Evolutionary conservation across 2,113 vertebrate genomes (phyloP).

Genomic region (Lampris incognitus): DNA sequence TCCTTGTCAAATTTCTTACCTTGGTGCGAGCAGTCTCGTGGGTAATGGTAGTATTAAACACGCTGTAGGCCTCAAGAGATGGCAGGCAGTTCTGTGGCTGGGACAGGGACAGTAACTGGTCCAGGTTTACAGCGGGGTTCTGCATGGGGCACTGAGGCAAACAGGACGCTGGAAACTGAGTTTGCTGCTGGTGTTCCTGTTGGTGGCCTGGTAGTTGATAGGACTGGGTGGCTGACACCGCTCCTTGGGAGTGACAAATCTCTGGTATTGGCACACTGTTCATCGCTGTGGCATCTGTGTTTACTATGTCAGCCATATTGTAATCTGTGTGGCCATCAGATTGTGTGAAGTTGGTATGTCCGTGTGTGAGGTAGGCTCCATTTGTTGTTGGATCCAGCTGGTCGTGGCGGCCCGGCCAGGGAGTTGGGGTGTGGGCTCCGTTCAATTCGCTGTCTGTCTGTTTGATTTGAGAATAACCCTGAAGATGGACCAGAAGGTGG

Average conservation of each 20-base stretch:
- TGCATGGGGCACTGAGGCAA: constrained; percentile 47
- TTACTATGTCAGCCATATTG: constrained; percentile 5
- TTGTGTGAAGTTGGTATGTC: constrained; percentile 16
- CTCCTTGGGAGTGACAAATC: constrained; percentile 37
- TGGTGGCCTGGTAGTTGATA: constrained; percentile 43
- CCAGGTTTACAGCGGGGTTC: constrained; percentile 60
- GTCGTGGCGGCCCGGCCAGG: constrained; percentile 33
- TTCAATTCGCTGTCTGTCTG: rapidly evolving
- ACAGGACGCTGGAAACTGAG: constrained; percentile 26
- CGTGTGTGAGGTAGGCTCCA: constrained; percentile 33
- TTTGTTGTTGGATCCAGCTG: constrained; percentile 4
- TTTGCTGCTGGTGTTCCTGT: constrained; percentile 60
- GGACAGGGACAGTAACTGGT: constrained; percentile 63
- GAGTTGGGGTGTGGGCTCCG: neutral
- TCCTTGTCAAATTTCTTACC: constrained; percentile 57
- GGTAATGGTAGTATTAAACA: constrained; percentile 36
- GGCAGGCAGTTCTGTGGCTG: constrained; percentile 49
- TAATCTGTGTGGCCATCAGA: constrained; percentile 25
- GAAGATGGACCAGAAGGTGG: constrained; percentile 5
- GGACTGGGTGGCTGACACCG: constrained; percentile 20
- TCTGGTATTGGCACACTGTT: constrained; percentile 17
- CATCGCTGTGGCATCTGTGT: neutral
- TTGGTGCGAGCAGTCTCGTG: constrained; percentile 58
- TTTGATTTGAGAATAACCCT: constrained; percentile 16
- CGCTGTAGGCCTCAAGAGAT: constrained; percentile 49